These are phyloP conservation scores for Iselma pallidipennis DNA, from an alignment of 2,888 invertebrate species.

Conservation along the genomic window DNA sequence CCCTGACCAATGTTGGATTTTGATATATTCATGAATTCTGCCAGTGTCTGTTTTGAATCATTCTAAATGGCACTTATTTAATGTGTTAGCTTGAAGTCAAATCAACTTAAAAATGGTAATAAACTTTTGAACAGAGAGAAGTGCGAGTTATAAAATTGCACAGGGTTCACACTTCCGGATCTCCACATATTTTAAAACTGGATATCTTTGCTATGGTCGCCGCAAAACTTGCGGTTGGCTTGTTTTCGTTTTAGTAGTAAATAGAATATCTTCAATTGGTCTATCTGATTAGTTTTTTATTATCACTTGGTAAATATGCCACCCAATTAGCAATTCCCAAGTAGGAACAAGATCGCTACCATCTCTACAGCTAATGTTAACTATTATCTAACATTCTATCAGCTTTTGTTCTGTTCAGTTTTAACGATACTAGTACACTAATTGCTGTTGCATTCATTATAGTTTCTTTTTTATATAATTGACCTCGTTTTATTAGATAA, in stretches of 20 bases:
- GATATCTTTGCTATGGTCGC: too few species aligned
- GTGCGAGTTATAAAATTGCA: too few species aligned
- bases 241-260: too few species aligned
- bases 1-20: constrained; percentile 2
- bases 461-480: not conserved
- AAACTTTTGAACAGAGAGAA: too few species aligned
- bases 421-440: constrained; percentile 1
- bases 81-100: not conserved
- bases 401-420: not conserved
- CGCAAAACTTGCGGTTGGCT: too few species aligned
- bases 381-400: constrained; percentile 8
- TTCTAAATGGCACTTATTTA: constrained; percentile 6
- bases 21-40: constrained; percentile 7
- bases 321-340: constrained; percentile 2
- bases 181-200: too few species aligned
- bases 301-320: not conserved
- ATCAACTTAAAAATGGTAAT: too few species aligned
- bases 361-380: not conserved
- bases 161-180: too few species aligned
- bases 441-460: constrained; percentile 9
- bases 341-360: not conserved
- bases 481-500: constrained; percentile 3
- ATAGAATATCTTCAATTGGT: too few species aligned
- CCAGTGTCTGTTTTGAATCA: constrained; percentile 4
- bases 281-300: not conserved